A percentile compares a stretch with the other conserved stretches of the same genome.
These are phyloP conservation scores for Callithrix jacchus DNA, from an alignment of 2,113 vertebrate genomes.

Conservation along the genomic window DNA sequence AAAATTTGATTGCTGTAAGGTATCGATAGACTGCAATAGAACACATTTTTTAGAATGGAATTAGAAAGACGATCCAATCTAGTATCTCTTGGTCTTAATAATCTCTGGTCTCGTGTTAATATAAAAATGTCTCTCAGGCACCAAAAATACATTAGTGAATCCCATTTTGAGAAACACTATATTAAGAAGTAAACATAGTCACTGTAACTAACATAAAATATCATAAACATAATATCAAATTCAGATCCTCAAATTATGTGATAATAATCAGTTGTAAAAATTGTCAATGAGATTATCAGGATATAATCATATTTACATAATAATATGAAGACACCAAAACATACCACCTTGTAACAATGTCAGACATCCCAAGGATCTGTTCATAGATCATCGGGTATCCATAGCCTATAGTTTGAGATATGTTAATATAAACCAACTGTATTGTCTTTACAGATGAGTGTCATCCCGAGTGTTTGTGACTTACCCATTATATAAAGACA, in stretches of 20 bases:
- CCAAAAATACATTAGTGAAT: conserved; percentile 39
- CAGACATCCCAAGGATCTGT: not conserved
- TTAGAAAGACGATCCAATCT: conserved; percentile 44
- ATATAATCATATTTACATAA: conserved; percentile 12
- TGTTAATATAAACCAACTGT: not conserved
- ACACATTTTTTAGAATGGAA: conserved; percentile 1
- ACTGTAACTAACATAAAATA: not conserved
- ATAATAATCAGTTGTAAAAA: not conserved
- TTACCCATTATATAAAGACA: not conserved
- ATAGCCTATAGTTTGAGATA: not conserved
- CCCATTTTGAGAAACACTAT: conserved; percentile 12
- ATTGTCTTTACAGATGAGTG: not conserved
- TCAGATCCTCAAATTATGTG: conserved; percentile 9
- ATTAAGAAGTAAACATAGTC: conserved; percentile 5
- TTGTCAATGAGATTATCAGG: not conserved
- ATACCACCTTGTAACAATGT: not conserved
- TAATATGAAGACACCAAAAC: not conserved
- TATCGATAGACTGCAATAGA: not conserved
- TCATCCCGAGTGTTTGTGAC: not conserved
- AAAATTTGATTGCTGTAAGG: conserved; percentile 32
- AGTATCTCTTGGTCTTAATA: conserved; percentile 26
- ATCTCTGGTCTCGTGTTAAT: not conserved
- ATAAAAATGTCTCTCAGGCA: conserved; percentile 26
- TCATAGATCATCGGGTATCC: not conserved
- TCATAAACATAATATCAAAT: conserved; percentile 2